Conservation (phyloP, 2,113 vertebrate species). For the Fulica atra region DNA sequence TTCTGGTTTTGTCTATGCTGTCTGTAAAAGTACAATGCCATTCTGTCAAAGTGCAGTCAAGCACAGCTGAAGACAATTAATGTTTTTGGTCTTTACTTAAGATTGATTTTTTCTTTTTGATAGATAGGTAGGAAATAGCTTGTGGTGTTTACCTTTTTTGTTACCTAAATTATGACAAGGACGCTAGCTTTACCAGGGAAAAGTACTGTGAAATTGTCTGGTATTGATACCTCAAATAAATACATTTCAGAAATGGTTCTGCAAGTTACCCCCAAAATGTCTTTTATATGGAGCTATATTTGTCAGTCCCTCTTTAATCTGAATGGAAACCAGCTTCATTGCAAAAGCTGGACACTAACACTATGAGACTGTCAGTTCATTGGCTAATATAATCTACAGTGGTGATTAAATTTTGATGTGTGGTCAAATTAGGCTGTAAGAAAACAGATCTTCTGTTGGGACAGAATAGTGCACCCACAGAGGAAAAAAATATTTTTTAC, state of each 20-base stretch:
- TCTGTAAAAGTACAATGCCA: background rate
- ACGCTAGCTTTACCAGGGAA: background rate
- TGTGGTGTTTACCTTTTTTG: background rate
- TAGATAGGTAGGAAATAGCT: background rate
- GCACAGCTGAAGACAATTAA: background rate
- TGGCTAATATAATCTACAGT: background rate
- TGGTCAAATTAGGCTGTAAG: too few relatives aligned
- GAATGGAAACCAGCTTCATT: background rate
- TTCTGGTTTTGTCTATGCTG: background rate
- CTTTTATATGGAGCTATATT: background rate
- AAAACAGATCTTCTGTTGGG: background rate
- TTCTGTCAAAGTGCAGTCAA: background rate
- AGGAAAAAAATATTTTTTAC: background rate
- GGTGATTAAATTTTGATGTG: background rate
- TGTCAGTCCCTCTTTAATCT: background rate
- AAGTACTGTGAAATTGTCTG: background rate
- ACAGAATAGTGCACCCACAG: background rate
- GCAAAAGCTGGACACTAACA: background rate
- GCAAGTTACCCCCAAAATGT: background rate
- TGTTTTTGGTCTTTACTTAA: background rate
- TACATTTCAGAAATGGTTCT: background rate
- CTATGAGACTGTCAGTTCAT: background rate
- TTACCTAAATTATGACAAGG: background rate
- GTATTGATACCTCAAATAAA: background rate
- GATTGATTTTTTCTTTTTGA: background rate